Conservation (phyloP, 2,797 vertebrate genomes). For the Dendrocincla fuliginosa region DNA sequence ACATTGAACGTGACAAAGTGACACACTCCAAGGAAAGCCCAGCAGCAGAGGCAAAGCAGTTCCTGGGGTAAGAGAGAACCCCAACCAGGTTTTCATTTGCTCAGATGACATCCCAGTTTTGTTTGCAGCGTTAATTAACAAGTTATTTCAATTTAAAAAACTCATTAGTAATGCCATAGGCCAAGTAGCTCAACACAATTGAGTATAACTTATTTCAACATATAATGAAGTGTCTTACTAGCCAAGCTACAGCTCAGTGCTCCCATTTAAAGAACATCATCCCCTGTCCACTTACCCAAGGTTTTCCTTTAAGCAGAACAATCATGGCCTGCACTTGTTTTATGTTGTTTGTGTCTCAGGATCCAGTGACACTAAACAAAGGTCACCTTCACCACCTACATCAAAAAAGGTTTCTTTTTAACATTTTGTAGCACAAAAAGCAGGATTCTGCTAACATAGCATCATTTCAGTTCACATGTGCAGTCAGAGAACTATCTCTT, state of each 20-base stretch:
- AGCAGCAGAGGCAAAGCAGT: neutral
- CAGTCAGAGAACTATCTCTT: neutral
- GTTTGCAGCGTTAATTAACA: neutral
- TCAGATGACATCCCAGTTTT: neutral
- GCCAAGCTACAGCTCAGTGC: neutral
- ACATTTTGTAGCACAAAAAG: neutral
- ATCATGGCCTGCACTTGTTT: neutral
- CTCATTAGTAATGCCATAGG: fast-evolving
- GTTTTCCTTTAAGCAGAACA: neutral
- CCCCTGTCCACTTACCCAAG: neutral
- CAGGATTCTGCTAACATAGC: neutral
- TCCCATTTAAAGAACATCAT: neutral
- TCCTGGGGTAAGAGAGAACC: neutral
- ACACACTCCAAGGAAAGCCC: neutral
- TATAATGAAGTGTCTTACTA: neutral
- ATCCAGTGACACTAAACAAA: neutral
- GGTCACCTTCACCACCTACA: neutral
- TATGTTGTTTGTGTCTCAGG: neutral
- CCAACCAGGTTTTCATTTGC: neutral
- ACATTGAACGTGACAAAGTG: fast-evolving
- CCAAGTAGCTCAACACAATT: neutral
- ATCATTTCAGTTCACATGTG: neutral
- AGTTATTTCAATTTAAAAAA: neutral
- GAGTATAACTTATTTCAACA: neutral
- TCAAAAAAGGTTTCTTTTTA: neutral